Conservation (phyloP, 2,888 invertebrate genomes). For the Tiphia femorata region DNA sequence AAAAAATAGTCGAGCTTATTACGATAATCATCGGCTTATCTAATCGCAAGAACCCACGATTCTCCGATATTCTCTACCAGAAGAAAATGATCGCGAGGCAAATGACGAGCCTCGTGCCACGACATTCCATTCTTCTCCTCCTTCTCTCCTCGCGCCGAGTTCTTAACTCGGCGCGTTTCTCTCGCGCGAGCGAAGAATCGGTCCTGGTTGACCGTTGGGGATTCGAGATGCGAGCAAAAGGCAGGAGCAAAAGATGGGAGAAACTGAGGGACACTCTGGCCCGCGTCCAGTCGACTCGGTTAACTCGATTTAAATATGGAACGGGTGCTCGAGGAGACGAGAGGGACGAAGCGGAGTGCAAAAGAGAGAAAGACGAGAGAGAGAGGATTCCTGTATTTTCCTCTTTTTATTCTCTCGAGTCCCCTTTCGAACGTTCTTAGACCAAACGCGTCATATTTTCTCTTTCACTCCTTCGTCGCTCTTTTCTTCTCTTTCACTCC, state of each 20-base stretch:
- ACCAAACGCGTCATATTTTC: not conserved
- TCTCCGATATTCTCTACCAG: no score
- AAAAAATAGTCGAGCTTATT: no score
- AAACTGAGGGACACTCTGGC: constrained; percentile 44
- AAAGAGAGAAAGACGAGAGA: no score
- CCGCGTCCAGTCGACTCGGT: constrained; percentile 44
- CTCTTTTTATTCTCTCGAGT: constrained; percentile 8
- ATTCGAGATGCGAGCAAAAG: not conserved
- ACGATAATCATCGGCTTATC: no score
- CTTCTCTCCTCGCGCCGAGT: not conserved
- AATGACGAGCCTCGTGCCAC: no score
- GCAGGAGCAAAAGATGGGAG: constrained; percentile 6
- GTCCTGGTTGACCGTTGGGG: no score
- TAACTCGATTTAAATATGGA: constrained; percentile 53
- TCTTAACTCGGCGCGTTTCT: not conserved
- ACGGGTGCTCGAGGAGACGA: no score
- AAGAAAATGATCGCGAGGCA: no score
- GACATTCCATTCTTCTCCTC: not conserved
- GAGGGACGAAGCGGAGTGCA: no score
- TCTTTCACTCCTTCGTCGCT: not conserved
- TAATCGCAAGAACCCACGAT: no score
- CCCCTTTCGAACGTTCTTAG: constrained; percentile 5
- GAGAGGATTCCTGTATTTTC: constrained; percentile 6
- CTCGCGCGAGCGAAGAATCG: no score
- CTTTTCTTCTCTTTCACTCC: constrained; percentile 4